Evolutionary conservation across 2,113 vertebrate species (phyloP), one percentile per base, ranked within the genome.

Genomic region (Anser cygnoides): DNA sequence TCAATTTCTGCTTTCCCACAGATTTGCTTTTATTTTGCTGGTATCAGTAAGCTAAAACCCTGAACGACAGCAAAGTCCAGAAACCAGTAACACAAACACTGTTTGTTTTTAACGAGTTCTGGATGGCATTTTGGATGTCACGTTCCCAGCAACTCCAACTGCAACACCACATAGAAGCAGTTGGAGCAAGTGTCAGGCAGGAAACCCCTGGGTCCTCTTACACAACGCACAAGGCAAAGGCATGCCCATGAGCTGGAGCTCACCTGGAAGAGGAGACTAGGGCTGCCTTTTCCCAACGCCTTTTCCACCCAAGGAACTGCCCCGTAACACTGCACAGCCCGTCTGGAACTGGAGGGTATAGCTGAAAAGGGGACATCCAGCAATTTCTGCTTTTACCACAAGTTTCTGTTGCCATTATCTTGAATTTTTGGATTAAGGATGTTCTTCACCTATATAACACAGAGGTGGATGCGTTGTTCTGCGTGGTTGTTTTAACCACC

Each of bases 161-260:
- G 29, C 21, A 46, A 6, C 1, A 75, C 76, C 67, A 57, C 25
- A 1, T 3, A 12, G 4, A 31, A 11, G 1, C 49, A 26, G 1
- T 1, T 3, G 4, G 73, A 72, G 35, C 39, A 39, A 37, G 11
- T 62, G 15, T 28, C 81, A 20, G 6, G 10, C 0, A 22, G 81
- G 67, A 90, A 87, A 74, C 20, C 50, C 2, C 13, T 3, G 7
- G 16, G 41, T 58, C 58, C 37, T 20, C 33, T 28, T 4, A 26
- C 41, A 3, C 19, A 17, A 8, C 0, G 1, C 2, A 2, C 31
- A 50, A 0, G 2, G 57, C 10, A 61, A 68, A 73, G 52, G 26
- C 11, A 43, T 1, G 4, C 10, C 39, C 37, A 2, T 3, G 33
- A 80, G 63, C 74, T 61, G 28, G 0, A 20, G 35, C 57, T 70